These are phyloP conservation scores for Drosophila prolongata DNA, from an alignment of 2,888 invertebrate species.

Conservation along the genomic window DNA sequence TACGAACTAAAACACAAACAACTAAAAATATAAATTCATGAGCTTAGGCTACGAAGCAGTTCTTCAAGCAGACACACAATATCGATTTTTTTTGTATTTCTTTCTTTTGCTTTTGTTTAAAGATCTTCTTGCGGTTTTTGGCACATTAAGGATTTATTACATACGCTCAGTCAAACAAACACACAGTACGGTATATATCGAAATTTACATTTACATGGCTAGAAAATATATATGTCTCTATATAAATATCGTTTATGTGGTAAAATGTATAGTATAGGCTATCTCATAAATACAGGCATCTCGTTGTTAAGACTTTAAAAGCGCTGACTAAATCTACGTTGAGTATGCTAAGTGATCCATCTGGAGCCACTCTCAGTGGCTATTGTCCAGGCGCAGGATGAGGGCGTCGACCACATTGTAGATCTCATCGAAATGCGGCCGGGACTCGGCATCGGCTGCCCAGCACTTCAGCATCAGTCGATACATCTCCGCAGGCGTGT, in stretches of 20 bases:
- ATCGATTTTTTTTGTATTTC: constrained; percentile 42
- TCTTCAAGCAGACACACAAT: constrained; percentile 62
- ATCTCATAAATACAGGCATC: constrained; percentile 75
- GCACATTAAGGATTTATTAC: constrained; percentile 76
- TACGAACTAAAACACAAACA: constrained; percentile 48
- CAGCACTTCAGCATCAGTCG: constrained; percentile 96
- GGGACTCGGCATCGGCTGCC: constrained; percentile 95
- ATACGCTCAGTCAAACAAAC: constrained; percentile 39
- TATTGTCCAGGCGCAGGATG: constrained; percentile 82
- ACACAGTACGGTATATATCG: constrained; percentile 38
- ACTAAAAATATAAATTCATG: constrained; percentile 55
- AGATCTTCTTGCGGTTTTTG: constrained; percentile 60
- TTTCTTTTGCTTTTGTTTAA: constrained; percentile 26
- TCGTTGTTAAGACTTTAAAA: constrained; percentile 75
- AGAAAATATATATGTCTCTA: constrained; percentile 55
- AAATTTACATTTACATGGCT: constrained; percentile 64
- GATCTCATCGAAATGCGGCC: constrained; percentile 96
- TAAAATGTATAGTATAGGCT: constrained; percentile 48
- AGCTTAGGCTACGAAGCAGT: constrained; percentile 46
- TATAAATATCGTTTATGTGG: constrained; percentile 51
- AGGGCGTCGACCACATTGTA: constrained; percentile 91
- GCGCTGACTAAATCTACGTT: constrained; percentile 59
- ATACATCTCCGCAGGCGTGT: constrained; percentile 95
- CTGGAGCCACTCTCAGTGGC: constrained; percentile 62
- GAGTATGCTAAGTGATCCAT: constrained; percentile 46